Base-by-base conservation (phyloP, 2,888 invertebrate genomes). In the Torymus aiolomorphi region DNA sequence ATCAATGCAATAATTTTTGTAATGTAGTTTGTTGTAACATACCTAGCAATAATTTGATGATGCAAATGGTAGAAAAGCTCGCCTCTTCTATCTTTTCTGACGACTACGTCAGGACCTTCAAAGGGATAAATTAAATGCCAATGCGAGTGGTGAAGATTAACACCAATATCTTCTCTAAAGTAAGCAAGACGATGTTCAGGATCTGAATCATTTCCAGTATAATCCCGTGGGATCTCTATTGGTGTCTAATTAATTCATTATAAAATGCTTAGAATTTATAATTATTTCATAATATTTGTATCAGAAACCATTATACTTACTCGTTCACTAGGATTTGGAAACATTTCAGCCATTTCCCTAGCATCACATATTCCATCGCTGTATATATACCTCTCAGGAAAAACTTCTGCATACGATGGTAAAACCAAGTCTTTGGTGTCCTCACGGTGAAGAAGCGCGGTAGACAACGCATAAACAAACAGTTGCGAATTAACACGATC, bases 81-180 rank as follows among this genome's bases (percentile, higher is more conserved):
- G 0, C 96, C 96, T 8, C 95, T 92, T 12, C 96, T 91, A 90
- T 96, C 95, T 87, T 96, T 96, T 66, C 92, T 92, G 2, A 96
- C 95, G 62, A 96, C 93, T 59, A 91, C 89, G 83, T 92, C 91
- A 0, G 92, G 90, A 0, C 94, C 93, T 84, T 94, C 94, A 89
- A 94, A 94, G 0, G 96, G 96, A 89, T 96, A 97, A 2, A 97
- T 96, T 83, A 96, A 92, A 89, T 97, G 97, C 96, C 96, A 97
- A 88, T 97, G 96, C 96, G 96, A 97, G 88, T 97, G 96, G 88
- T 97, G 97, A 72, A 96, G 93, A 91, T 97, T 97, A 84, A 97
- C 92, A 83, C 96, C 96, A 81, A 96, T 91, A 89, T 96, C 96
- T 88, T 97, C 96, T 57, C 96, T 93, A 92, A 95, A 97, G 90